A percentile compares a stretch with the other conserved stretches of the same genome.
Conservation (phyloP, 1,140 invertebrate genomes). For the Yoshiicerus persimilis region DNA sequence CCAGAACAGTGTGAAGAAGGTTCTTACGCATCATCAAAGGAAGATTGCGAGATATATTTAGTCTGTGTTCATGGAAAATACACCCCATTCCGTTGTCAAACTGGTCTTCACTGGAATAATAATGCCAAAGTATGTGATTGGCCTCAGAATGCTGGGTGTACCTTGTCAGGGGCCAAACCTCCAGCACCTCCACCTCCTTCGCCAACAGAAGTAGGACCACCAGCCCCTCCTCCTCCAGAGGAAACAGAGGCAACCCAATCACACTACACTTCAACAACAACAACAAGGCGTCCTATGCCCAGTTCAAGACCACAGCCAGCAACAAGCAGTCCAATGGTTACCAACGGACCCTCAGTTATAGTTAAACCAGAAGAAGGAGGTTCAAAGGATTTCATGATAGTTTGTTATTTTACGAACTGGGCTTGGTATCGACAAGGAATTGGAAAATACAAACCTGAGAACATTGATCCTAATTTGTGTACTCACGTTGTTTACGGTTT, state of each 20-base stretch:
- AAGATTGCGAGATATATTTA: constrained; percentile 72
- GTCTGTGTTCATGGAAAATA: constrained; percentile 77
- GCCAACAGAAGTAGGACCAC: neutral
- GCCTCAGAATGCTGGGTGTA: constrained; percentile 38
- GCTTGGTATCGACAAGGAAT: constrained; percentile 82
- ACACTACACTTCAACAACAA: neutral
- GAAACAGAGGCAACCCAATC: neutral
- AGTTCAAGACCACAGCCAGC: neutral
- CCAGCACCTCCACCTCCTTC: neutral
- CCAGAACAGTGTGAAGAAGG: constrained; percentile 62
- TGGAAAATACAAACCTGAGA: constrained; percentile 78
- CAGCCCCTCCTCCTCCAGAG: neutral
- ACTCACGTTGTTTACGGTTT: constrained; percentile 92
- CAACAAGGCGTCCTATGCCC: neutral
- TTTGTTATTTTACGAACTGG: constrained; percentile 94
- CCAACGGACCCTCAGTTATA: neutral
- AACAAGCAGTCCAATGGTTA: neutral
- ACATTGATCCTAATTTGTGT: constrained; percentile 82
- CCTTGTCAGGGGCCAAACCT: neutral
- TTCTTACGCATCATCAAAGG: constrained; percentile 63
- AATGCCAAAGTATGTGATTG: constrained; percentile 40
- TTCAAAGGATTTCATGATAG: constrained; percentile 59
- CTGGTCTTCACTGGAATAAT: constrained; percentile 75
- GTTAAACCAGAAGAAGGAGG: neutral
- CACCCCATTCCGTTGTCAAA: constrained; percentile 69